A percentile compares a stretch with the other conserved stretches of the same genome.
Conservation (phyloP, 2,797 vertebrate species). For the Antennarius maculatus region DNA sequence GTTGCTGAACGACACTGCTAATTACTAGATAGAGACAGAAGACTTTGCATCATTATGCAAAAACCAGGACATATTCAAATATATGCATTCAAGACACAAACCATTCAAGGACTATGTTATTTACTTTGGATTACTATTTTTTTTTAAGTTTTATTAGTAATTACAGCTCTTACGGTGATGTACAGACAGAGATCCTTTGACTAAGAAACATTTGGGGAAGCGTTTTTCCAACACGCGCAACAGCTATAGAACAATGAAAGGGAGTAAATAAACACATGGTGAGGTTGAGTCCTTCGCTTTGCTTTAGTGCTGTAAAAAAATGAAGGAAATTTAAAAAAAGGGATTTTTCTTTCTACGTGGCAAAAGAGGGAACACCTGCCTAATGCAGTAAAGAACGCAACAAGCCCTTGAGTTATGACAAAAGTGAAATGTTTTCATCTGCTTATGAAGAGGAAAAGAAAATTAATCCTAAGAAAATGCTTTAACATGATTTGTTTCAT, state of each 20-base stretch:
- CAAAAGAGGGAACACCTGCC: slow-evolving; percentile 67
- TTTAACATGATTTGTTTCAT: slow-evolving; percentile 19
- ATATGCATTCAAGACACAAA: slow-evolving; percentile 70
- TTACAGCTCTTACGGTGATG: slow-evolving; percentile 48
- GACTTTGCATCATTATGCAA: slow-evolving; percentile 79
- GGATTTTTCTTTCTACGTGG: slow-evolving; percentile 28
- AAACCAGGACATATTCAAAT: slow-evolving; percentile 79
- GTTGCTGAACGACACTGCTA: slow-evolving; percentile 81
- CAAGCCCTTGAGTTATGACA: slow-evolving; percentile 67
- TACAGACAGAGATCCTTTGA: slow-evolving; percentile 35
- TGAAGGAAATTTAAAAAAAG: slow-evolving; percentile 29
- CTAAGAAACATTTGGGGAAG: slow-evolving; percentile 48
- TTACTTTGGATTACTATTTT: slow-evolving; percentile 61
- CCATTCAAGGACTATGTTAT: slow-evolving; percentile 71
- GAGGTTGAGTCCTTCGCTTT: slow-evolving; percentile 39
- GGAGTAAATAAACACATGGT: slow-evolving; percentile 57
- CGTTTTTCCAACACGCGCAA: slow-evolving; percentile 35
- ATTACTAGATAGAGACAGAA: slow-evolving; percentile 83
- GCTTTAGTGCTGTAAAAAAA: slow-evolving; percentile 47
- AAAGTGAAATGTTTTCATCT: slow-evolving; percentile 75
- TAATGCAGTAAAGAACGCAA: slow-evolving; percentile 60
- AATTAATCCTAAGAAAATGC: slow-evolving; percentile 27
- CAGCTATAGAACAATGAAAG: slow-evolving; percentile 57
- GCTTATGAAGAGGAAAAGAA: slow-evolving; percentile 39
- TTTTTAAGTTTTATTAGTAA: slow-evolving; percentile 60